Evolutionary conservation across 2,113 vertebrate species (phyloP).

Genomic region (Terrapene triunguis): DNA sequence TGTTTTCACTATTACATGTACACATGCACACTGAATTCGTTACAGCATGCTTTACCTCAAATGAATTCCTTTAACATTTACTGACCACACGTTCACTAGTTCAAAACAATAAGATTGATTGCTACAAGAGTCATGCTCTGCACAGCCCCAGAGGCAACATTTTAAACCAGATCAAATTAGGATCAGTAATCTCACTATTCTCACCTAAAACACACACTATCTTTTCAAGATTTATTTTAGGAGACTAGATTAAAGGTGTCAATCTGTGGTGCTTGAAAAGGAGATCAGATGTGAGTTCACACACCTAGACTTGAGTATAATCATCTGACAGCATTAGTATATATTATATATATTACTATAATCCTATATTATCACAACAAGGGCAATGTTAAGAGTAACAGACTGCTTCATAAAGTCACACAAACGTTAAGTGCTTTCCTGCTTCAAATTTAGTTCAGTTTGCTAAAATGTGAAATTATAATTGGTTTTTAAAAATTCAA

Average conservation of each 20-base stretch:
- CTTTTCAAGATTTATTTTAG: background rate
- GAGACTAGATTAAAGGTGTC: constrained; percentile 50
- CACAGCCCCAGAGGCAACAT: constrained; percentile 27
- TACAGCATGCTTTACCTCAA: background rate
- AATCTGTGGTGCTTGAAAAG: constrained; percentile 24
- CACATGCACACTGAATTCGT: background rate
- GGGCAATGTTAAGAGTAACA: background rate
- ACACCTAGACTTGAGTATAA: constrained; percentile 7
- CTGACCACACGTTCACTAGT: background rate
- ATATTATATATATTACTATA: background rate
- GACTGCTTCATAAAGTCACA: background rate
- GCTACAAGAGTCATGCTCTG: background rate
- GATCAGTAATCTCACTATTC: constrained; percentile 41
- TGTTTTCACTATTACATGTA: background rate
- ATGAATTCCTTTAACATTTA: background rate
- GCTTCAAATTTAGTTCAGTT: background rate
- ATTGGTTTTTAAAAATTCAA: background rate
- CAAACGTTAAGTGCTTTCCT: background rate
- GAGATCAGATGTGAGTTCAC: constrained; percentile 59
- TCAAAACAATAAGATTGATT: background rate
- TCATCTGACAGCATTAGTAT: background rate
- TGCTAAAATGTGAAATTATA: background rate
- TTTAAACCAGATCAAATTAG: background rate
- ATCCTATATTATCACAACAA: background rate
- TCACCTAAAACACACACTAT: background rate